Base-by-base conservation (phyloP, 2,888 invertebrate genomes). In the Limulus polyphemus region DNA sequence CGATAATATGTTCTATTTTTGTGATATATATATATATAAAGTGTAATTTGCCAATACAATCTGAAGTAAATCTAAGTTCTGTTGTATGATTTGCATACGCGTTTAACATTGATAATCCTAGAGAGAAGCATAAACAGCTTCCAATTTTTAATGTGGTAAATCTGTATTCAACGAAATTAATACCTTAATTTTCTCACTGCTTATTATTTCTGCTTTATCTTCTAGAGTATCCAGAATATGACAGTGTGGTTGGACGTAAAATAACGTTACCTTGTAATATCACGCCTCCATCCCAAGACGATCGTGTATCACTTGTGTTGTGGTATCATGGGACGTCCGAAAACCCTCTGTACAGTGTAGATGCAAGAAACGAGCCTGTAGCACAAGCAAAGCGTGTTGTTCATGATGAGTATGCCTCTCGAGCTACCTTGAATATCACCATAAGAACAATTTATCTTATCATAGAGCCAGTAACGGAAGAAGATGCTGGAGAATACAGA, bases 241-340 rank as follows among this genome's bases (percentile, higher is more conserved):
- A 65, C 49, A 67, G 61, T 56, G 68, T 66, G 13, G 62, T 66
- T 10, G 68, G 68, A 13, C 63, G 64, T 3, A 52, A 60, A 14
- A 67, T 65, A 3, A 62, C 66, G 16, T 56, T 68, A n/a, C 68
- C 78, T 12, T 74, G 74, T 57, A 73, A 75, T 67, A 72, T 76
- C 68, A 77, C 80, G 4, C 64, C 61, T 32, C 63, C 61, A 14
- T 66, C 66, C 10, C 51, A 58, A 10, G 64, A 62, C 50, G 66
- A 66, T 52, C 64, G 64, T 57, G 66, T 66, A 32, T 66, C 66
- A 46, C 49, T 66, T 46, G 62, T 66, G 14, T 47, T 66, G 52
- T 66, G 66, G 66, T 66, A 66, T 55, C 62, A 62, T 52, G 66
- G 62, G 59, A 64, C 64, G 14, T 57, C 60, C 10, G 56, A 62